Evolutionary conservation across 2,113 vertebrate genomes (phyloP).

Genomic region (Caretta caretta): DNA sequence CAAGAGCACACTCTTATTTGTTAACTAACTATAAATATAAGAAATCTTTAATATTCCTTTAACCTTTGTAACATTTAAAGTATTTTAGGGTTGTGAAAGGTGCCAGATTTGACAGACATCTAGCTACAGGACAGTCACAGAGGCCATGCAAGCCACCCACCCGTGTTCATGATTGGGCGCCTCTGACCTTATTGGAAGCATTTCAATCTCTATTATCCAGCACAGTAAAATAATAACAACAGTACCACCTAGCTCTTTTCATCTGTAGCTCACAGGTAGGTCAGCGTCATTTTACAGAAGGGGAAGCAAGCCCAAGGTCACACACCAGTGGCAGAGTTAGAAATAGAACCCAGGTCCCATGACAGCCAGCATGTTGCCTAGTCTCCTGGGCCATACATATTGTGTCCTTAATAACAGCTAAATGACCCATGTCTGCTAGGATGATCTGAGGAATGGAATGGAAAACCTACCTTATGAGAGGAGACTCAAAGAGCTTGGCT

Average conservation of each 20-base stretch:
- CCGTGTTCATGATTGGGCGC: not conserved
- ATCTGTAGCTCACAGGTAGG: not conserved
- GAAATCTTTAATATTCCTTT: not conserved
- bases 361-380: not conserved
- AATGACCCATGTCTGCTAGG: not conserved
- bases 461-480: too few species aligned
- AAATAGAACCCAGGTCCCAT: not conserved
- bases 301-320: not conserved
- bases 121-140: not conserved
- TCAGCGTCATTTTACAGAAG: not conserved
- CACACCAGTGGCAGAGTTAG: not conserved
- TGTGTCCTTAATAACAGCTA: not conserved
- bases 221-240: not conserved
- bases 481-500: too few species aligned
- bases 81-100: not conserved
- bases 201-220: not conserved
- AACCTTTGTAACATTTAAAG: not conserved
- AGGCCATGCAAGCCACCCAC: not conserved
- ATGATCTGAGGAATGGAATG: too few species aligned
- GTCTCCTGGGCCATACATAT: not conserved
- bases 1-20: not conserved
- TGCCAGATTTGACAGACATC: not conserved
- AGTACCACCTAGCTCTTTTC: not conserved
- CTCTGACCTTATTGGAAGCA: not conserved
- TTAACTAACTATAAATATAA: not conserved